These are phyloP conservation scores for Sebastes minor DNA, from an alignment of 2,797 vertebrate species.

Conservation along the genomic window DNA sequence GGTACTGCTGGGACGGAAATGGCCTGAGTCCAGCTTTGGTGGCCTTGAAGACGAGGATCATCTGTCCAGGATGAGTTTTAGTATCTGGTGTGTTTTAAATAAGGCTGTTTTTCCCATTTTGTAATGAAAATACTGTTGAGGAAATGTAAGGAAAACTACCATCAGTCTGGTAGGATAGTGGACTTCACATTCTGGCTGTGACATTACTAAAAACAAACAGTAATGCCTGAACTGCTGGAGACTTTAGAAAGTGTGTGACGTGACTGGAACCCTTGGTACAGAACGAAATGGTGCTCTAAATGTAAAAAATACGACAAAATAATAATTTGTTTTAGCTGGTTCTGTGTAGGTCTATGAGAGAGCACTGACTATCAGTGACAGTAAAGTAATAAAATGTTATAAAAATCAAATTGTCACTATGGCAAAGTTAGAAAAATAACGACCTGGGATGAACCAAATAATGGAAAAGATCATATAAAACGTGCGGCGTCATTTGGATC, in stretches of 20 bases:
- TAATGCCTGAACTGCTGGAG: not conserved
- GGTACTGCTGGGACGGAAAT: not conserved
- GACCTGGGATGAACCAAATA: not conserved
- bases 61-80: not conserved
- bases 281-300: not conserved
- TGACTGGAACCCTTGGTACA: not conserved
- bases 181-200: not conserved
- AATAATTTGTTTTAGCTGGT: not conserved
- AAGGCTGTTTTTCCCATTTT: not conserved
- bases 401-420: not conserved
- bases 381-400: not conserved
- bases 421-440: not conserved
- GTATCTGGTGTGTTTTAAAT: not conserved
- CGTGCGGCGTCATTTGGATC: fast-evolving
- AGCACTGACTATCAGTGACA: not conserved
- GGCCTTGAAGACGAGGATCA: not conserved
- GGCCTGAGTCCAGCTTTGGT: not conserved
- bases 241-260: not conserved
- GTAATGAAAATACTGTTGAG: not conserved
- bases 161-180: not conserved
- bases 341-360: not conserved
- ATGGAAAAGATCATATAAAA: not conserved
- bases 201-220: not conserved
- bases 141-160: not conserved
- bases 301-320: not conserved